Conservation (phyloP, 2,888 invertebrate species). For the Drosophila ezoana region DNA sequence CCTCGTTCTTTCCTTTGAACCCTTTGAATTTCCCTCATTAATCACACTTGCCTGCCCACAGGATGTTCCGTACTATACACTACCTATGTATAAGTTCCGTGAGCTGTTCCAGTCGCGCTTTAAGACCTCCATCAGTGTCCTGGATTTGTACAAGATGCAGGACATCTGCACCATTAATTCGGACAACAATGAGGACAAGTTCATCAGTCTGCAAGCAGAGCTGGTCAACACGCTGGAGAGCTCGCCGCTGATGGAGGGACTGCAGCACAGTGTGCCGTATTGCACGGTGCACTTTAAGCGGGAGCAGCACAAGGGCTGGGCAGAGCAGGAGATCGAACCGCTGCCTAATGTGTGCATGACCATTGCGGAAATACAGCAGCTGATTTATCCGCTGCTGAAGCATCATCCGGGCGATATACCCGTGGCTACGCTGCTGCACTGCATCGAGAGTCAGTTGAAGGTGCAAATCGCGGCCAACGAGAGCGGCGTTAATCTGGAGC, state of each 20-base stretch:
- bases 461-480: constrained; percentile 84
- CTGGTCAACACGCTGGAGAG: constrained; percentile 86
- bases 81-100: constrained; percentile 93
- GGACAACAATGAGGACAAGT: constrained; percentile 89
- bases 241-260: constrained; percentile 85
- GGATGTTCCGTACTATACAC: constrained; percentile 90
- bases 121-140: constrained; percentile 89
- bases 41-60: constrained; percentile 58
- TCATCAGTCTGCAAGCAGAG: constrained; percentile 89
- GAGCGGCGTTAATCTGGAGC: constrained; percentile 94
- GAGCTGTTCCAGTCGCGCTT: constrained; percentile 93
- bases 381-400: constrained; percentile 83
- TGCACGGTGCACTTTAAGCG: constrained; percentile 87
- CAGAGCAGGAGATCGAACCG: constrained; percentile 90
- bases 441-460: constrained; percentile 83
- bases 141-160: constrained; percentile 90
- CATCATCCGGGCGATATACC: constrained; percentile 84
- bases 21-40: background rate
- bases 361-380: constrained; percentile 82
- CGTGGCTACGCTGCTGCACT: constrained; percentile 83
- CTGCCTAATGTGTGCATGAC: constrained; percentile 86
- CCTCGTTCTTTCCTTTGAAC: too few relatives aligned
- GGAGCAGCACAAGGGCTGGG: constrained; percentile 90
- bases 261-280: constrained; percentile 86
- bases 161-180: constrained; percentile 92